Conservation (phyloP, 2,888 invertebrate species). For the Chromoteleia sp. region DNA sequence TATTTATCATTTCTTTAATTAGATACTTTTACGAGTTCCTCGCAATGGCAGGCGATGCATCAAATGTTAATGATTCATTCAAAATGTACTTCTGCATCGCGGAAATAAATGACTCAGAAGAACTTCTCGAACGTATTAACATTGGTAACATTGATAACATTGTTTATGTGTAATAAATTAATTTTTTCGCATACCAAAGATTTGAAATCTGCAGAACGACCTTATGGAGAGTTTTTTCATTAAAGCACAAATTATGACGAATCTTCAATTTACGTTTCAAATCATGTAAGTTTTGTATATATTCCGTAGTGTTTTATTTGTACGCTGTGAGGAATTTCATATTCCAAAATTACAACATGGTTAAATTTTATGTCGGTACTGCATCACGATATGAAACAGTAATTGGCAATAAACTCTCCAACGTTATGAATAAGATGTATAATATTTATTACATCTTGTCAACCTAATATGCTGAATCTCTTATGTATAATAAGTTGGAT, state of each 20-base stretch:
- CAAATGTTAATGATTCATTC: conserved; percentile 52
- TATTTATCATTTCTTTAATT: conserved; percentile 28
- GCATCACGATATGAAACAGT: conserved; percentile 15
- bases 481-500: conserved; percentile 44
- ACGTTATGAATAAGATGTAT: conserved; percentile 34
- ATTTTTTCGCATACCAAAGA: conserved; percentile 38
- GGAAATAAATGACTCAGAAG: conserved; percentile 48
- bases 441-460: conserved; percentile 29
- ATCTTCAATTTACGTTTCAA: neutral
- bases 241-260: conserved; percentile 27
- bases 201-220: conserved; percentile 21
- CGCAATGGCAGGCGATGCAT: conserved; percentile 13
- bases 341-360: conserved; percentile 18
- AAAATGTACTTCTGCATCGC: conserved; percentile 48
- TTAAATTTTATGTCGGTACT: conserved; percentile 20
- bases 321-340: conserved; percentile 8
- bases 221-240: conserved; percentile 22
- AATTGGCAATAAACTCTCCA: conserved; percentile 28
- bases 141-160: conserved; percentile 40
- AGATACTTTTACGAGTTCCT: conserved; percentile 33
- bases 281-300: neutral
- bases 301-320: neutral
- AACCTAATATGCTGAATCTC: conserved; percentile 30
- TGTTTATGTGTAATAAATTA: conserved; percentile 35
- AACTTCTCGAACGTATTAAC: conserved; percentile 42